phyloP scores from a whole-genome alignment of 2,797 vertebrate genomes.

The Pogonophryne albipinna region DNA sequence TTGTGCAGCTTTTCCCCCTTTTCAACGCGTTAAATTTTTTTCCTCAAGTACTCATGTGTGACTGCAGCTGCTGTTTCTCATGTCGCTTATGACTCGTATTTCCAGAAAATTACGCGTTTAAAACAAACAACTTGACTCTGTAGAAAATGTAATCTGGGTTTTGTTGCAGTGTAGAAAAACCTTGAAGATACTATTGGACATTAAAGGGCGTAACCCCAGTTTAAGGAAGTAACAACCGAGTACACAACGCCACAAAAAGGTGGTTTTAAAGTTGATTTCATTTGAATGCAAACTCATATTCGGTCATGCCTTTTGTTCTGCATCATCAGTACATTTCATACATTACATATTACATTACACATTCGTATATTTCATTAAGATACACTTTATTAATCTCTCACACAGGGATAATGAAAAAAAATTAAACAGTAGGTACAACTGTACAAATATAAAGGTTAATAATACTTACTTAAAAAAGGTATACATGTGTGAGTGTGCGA shows the following conservation, averaged over 20 bases:
- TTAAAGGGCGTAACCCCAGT: background rate
- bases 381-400: too few species aligned
- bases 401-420: too few species aligned
- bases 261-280: background rate
- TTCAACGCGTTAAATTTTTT: slow-evolving; percentile 23
- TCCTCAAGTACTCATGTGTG: slow-evolving; percentile 39
- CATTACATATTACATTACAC: too few species aligned
- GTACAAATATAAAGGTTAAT: too few species aligned
- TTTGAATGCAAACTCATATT: background rate
- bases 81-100: slow-evolving; percentile 38
- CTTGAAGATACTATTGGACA: too few species aligned
- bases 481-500: too few species aligned
- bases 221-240: background rate
- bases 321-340: background rate
- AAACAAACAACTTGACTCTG: background rate
- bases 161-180: background rate
- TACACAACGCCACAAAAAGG: background rate
- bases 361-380: background rate
- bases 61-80: slow-evolving; percentile 54
- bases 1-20: slow-evolving; percentile 9
- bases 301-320: background rate
- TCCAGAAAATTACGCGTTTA: slow-evolving; percentile 19
- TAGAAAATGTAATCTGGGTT: background rate
- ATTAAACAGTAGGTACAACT: too few species aligned
- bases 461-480: too few species aligned